Percentiles rank a stretch among this genome's conserved stretches.
Conservation (phyloP, 37 sponge, comb jelly and placozoan genomes). For the Spongia lamella region DNA sequence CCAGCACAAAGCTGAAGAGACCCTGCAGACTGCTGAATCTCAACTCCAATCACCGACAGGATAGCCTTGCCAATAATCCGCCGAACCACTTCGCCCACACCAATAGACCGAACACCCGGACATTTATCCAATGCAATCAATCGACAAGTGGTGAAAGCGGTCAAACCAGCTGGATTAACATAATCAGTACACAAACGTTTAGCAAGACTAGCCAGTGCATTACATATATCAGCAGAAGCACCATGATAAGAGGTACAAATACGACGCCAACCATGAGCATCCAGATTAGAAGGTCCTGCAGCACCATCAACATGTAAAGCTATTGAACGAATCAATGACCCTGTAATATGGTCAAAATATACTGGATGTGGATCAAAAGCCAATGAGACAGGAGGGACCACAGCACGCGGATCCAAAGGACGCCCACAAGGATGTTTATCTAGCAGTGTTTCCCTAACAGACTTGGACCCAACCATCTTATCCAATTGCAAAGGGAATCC, state of each 20-base stretch:
- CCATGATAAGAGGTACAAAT: slow-evolving; percentile 46
- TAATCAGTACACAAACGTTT: slow-evolving; percentile 34
- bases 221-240: slow-evolving; percentile 36
- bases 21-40: slow-evolving; percentile 29
- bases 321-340: too few relatives aligned
- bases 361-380: too few relatives aligned
- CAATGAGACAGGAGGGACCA: too few relatives aligned
- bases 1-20: slow-evolving; percentile 54
- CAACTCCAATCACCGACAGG: slow-evolving; percentile 3
- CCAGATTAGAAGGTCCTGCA: slow-evolving; percentile 43
- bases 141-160: slow-evolving; percentile 18
- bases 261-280: slow-evolving; percentile 31
- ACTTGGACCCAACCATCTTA: too few relatives aligned
- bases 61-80: slow-evolving; percentile 43
- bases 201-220: slow-evolving; percentile 33
- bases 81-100: slow-evolving; percentile 38
- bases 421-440: too few relatives aligned
- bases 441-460: too few relatives aligned
- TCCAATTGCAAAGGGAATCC: too few relatives aligned
- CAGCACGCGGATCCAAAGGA: too few relatives aligned
- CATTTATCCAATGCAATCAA: slow-evolving; percentile 43
- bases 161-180: slow-evolving; percentile 30
- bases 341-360: too few relatives aligned
- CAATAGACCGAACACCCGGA: slow-evolving; percentile 33
- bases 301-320: too few relatives aligned